Evolutionary conservation across 2,888 invertebrate species (phyloP).

Genomic region (Anarsia innoxiella): DNA sequence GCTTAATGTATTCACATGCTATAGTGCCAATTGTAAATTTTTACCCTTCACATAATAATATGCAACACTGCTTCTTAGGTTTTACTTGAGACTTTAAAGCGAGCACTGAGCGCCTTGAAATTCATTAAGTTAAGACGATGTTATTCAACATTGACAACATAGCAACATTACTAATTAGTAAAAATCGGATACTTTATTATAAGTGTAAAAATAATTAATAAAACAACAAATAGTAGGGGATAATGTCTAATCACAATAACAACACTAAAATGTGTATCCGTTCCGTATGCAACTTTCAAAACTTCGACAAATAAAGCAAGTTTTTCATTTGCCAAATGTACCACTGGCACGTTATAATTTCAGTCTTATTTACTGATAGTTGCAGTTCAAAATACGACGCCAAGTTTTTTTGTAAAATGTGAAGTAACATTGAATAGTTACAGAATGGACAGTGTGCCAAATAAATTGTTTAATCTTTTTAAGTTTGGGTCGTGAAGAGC

Average conservation of each 20-base stretch:
- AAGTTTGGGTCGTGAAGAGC: not conserved
- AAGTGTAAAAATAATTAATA: too few relatives aligned
- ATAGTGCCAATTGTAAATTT: too few relatives aligned
- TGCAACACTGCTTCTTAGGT: too few relatives aligned
- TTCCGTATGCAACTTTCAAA: conserved; percentile 37
- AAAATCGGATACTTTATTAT: too few relatives aligned
- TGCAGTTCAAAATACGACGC: too few relatives aligned
- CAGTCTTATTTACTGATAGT: not conserved
- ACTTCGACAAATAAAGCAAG: conserved; percentile 24
- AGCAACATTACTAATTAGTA: too few relatives aligned
- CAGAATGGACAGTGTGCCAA: conserved; percentile 6
- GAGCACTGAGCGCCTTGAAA: too few relatives aligned
- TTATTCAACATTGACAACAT: too few relatives aligned
- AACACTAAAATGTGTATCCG: conserved; percentile 30
- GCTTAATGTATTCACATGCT: too few relatives aligned
- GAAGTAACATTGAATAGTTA: conserved; percentile 8
- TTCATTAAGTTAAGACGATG: too few relatives aligned
- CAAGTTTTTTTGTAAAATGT: not conserved
- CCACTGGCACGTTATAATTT: not conserved
- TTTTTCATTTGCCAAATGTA: conserved; percentile 17
- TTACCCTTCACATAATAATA: too few relatives aligned
- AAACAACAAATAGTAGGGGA: conserved; percentile 27
- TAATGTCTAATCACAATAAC: conserved; percentile 26
- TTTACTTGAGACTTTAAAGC: too few relatives aligned
- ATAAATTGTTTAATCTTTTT: conserved; percentile 12